Percentiles rank a stretch among this genome's conserved stretches.
phyloP scores from a whole-genome alignment of 2,797 vertebrate species.

The Cottoperca gobio region DNA sequence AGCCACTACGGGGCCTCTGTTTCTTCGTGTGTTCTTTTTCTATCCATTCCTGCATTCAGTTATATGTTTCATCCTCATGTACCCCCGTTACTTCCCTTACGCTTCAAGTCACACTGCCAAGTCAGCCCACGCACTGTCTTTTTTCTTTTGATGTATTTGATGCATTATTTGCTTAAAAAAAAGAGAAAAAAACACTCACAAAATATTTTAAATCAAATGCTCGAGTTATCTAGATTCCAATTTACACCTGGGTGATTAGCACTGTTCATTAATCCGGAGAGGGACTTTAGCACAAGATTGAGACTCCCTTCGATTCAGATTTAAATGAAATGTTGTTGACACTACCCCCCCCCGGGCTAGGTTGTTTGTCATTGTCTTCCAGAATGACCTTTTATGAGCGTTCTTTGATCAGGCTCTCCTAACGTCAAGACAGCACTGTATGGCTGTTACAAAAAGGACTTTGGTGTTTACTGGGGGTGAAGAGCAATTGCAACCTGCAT shows the following conservation, averaged over 20 bases:
- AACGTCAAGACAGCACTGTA: too few relatives aligned
- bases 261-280: not conserved
- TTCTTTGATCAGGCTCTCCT: too few relatives aligned
- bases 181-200: not conserved
- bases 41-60: not conserved
- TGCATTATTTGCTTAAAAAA: not conserved
- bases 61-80: slow-evolving; percentile 10
- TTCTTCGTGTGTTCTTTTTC: not conserved
- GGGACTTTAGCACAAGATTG: too few relatives aligned
- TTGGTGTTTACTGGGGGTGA: not conserved
- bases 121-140: not conserved
- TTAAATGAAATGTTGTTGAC: too few relatives aligned
- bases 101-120: not conserved
- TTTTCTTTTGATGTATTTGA: slow-evolving; percentile 3
- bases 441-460: too few relatives aligned
- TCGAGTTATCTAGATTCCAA: not conserved
- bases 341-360: too few relatives aligned
- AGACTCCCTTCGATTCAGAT: not conserved
- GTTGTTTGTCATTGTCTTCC: not conserved
- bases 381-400: too few relatives aligned
- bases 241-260: not conserved
- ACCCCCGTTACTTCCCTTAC: not conserved
- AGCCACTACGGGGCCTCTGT: not conserved
- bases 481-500: slow-evolving; percentile 2
- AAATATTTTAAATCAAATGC: not conserved